Base-by-base conservation (phyloP, 2,888 invertebrate species). In the Drosophila melanosoma region DNA sequence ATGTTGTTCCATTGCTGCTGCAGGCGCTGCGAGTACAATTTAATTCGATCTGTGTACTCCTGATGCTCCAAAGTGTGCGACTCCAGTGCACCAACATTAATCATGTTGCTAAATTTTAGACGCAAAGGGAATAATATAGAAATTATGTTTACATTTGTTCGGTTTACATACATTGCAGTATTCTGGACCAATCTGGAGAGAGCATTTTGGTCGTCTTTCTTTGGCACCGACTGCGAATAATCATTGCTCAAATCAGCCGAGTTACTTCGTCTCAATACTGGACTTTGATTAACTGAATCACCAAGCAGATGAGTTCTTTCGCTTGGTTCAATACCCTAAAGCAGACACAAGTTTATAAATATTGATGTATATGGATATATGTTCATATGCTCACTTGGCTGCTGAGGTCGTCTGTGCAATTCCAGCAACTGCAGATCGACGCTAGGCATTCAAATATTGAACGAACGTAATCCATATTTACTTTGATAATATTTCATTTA, bases 71-170 rank as follows among this genome's bases (percentile, higher is more conserved):
- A 94, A 85, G 96, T 96, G 92, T 97, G 97, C 12, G 97, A 96
- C 76, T 98, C 98, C 81, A 98, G 94, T 3, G 98, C 97, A 59
- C 97, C 97, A n/a, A 98, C 98, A 94, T 98, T 98, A 89, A 98
- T 98, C 70, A 98, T 97, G 94, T 98, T 97, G 70, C 98, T 98
- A 93, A 59, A 79, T 45, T 23, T 45, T 3, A 15, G 8, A 45
- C 4, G 23, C 45, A 23, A 45, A 45, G 15, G 23, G 3, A 4
- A 45, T 45, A 23, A 3, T 3, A 45, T 23, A 8, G 23, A 45
- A 45, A 23, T 45, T 15, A 1, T 45, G 4, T 23, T 23, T 15
- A 45, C 15, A 23, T n/a, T 17, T 20, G 11, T 7, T 33, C 6
- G 3, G 20, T 45, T 1, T 29, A 74, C 95, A 94, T 94, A 98